Base-by-base conservation (phyloP, 2,888 invertebrate genomes). In the Erebia aethiops region DNA sequence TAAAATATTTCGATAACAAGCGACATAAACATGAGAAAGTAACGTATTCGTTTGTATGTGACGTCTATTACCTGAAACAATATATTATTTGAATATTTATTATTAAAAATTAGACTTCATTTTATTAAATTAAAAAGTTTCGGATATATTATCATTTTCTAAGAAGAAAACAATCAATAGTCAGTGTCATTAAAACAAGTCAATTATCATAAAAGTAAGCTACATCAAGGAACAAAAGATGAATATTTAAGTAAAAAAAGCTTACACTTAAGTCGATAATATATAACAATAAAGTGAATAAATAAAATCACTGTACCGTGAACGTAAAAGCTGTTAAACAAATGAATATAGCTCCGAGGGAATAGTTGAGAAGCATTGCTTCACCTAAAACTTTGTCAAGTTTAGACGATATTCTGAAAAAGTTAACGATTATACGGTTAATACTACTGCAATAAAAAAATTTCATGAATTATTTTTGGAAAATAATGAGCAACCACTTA, bases 241-340 rank as follows among this genome's bases (percentile, higher is more conserved):
- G 13, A 49, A 14, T 51, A 5, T 51, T 51, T 51, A n/a, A 51
- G 51, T 51, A 1, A 51, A 51, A 8, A 51, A 51, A n/a, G 51
- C 14, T n/a, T 14, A 14, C 2, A 46, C 11, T 11, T 3, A 46
- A 46, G 46, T 51, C 7, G 14, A 14, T n/a, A 51, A 51, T n/a
- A 54, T 18, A 9, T 9, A 18, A 58, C 35, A 58, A 58, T 56
- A 21, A 67, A 26, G 7, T 58, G 26, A 56, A 67, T 49, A 61
- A 57, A 21, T 67, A 54, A 43, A 65, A 67, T 52, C 46, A 62
- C 52, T 61, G 14, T 81, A 92, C 92, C 72, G 88, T 87, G 58
- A 86, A 86, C 35, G 91, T 88, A 75, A 89, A 91, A 71, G 87
- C 87, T 49, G 92, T 91, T 1, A 91, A 83, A 66, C 91, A 89